phyloP scores from a whole-genome alignment of 2,113 vertebrate species.

The Phocoena sinus region DNA sequence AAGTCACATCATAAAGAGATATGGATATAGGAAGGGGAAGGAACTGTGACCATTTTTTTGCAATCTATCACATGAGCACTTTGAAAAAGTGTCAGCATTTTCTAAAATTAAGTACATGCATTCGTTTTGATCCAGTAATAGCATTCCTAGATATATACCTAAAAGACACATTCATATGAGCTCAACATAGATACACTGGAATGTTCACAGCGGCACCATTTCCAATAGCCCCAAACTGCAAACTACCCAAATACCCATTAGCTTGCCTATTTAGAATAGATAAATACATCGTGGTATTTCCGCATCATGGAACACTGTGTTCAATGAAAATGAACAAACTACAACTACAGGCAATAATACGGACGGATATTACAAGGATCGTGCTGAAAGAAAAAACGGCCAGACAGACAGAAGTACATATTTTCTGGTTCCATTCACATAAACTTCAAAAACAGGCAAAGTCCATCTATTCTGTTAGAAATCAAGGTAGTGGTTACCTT shows the following conservation, averaged over 20 bases:
- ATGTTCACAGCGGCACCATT: not conserved
- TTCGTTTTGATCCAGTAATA: not conserved
- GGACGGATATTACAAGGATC: not conserved
- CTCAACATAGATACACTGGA: not conserved
- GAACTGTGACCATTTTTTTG: not conserved
- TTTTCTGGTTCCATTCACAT: not conserved
- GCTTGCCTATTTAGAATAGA: not conserved
- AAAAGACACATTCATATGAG: not conserved
- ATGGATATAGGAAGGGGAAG: not conserved
- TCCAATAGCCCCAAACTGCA: not conserved
- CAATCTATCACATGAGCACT: not conserved
- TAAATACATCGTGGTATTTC: not conserved
- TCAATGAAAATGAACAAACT: conserved; percentile 22
- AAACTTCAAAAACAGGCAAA: conserved; percentile 6
- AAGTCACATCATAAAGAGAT: conserved; percentile 10
- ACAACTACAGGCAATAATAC: not conserved
- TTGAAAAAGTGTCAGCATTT: conserved; percentile 14
- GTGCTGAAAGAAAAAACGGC: not conserved
- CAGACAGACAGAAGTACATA: not conserved
- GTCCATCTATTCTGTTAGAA: not conserved
- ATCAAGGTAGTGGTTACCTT: not conserved
- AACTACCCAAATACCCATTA: not conserved
- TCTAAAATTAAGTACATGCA: not conserved
- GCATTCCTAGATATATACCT: not conserved
- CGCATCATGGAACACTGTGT: not conserved